These are phyloP conservation scores for Eurytemora carolleeae DNA, from an alignment of 1,140 invertebrate genomes.

Conservation along the genomic window DNA sequence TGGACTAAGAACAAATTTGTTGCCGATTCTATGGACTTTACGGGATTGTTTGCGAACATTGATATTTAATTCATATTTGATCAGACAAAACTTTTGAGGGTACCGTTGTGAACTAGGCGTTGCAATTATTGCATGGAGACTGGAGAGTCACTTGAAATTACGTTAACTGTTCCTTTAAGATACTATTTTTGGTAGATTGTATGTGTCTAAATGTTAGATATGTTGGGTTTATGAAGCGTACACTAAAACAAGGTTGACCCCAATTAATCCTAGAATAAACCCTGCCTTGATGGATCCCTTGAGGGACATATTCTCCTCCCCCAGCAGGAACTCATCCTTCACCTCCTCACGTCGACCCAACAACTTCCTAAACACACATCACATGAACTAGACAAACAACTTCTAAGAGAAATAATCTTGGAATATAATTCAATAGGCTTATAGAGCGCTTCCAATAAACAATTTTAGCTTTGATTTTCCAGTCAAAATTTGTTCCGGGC, in stretches of 20 bases:
- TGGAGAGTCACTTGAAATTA: neutral
- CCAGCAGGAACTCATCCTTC: neutral
- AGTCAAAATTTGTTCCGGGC: neutral
- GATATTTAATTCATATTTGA: too few species aligned
- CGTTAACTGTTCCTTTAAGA: neutral
- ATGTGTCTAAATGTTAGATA: too few species aligned
- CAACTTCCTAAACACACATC: neutral
- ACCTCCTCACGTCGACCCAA: neutral
- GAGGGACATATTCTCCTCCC: neutral
- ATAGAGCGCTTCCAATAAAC: too few species aligned
- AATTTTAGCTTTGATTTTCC: too few species aligned
- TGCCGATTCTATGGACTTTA: too few species aligned
- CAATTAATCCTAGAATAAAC: neutral
- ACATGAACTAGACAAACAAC: neutral
- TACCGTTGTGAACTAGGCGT: neutral
- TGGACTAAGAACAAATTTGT: too few species aligned
- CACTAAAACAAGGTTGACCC: neutral
- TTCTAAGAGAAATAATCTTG: neutral
- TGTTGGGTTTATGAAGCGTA: too few species aligned
- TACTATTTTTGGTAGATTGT: too few species aligned
- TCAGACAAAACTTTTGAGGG: neutral
- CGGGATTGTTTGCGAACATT: too few species aligned
- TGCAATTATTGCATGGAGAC: neutral
- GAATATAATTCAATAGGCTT: neutral
- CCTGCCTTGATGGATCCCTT: neutral